Evolutionary conservation across 2,113 vertebrate genomes (phyloP).

Genomic region (Fregetta grallaria): DNA sequence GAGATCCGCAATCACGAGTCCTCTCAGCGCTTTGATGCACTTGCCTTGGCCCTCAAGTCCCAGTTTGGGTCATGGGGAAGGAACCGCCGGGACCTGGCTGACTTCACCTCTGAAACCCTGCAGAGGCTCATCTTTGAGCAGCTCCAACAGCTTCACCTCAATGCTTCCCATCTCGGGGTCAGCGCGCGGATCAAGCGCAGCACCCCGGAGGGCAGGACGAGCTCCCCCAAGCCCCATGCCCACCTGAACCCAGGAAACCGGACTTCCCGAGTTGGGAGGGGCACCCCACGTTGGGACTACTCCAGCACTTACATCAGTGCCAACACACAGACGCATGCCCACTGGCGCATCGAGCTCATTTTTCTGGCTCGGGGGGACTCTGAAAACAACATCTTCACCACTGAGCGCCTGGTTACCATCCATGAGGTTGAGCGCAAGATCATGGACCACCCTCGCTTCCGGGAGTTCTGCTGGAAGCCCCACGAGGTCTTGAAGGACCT

Average conservation of each 20-base stretch:
- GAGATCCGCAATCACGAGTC: slow-evolving; percentile 97
- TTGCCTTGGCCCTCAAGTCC: slow-evolving; percentile 89
- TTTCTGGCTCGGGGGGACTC: slow-evolving; percentile 90
- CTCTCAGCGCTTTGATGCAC: slow-evolving; percentile 91
- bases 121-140: slow-evolving; percentile 84
- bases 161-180: background rate
- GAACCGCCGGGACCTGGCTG: slow-evolving; percentile 84
- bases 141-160: slow-evolving; percentile 72
- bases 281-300: slow-evolving; percentile 69
- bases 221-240: background rate
- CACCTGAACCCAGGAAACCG: background rate
- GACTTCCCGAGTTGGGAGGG: slow-evolving; percentile 3
- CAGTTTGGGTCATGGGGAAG: slow-evolving; percentile 95
- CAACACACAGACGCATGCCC: slow-evolving; percentile 90
- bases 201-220: fast-evolving
- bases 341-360: slow-evolving; percentile 96
- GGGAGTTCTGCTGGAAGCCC: slow-evolving; percentile 97
- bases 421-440: slow-evolving; percentile 90
- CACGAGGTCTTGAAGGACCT: slow-evolving; percentile 90
- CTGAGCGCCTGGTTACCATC: slow-evolving; percentile 88
- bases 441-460: slow-evolving; percentile 93
- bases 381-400: slow-evolving; percentile 94
- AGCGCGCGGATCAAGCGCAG: background rate
- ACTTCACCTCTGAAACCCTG: slow-evolving; percentile 81
- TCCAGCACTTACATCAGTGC: slow-evolving; percentile 72